These are phyloP conservation scores for Hylaeus volcanicus DNA, from an alignment of 1,140 invertebrate species.

Conservation along the genomic window DNA sequence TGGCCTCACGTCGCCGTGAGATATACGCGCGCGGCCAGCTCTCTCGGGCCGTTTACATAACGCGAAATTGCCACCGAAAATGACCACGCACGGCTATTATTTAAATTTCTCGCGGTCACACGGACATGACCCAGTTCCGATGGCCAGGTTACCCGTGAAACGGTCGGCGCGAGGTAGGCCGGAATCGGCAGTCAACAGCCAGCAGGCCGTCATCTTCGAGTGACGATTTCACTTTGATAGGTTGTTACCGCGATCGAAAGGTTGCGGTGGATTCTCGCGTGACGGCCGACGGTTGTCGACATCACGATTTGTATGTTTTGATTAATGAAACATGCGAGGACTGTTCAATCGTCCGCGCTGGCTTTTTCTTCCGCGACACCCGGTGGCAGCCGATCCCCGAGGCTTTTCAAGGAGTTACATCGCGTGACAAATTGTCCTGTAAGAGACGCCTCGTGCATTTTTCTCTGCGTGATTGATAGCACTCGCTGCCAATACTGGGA, in stretches of 20 bases:
- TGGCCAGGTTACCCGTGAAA: not conserved
- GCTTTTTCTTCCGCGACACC: not conserved
- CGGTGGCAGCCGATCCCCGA: not conserved
- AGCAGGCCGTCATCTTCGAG: conserved; percentile 17
- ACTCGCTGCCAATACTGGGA: not conserved
- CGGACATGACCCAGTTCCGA: conserved; percentile 49
- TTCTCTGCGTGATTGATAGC: conserved; percentile 8
- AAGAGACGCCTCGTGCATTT: not conserved
- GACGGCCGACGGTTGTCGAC: not conserved
- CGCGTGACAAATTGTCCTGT: conserved; percentile 5
- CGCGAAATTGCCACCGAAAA: conserved; percentile 68
- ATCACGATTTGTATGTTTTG: conserved; percentile 18
- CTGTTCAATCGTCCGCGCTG: not conserved
- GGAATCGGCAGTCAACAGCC: conserved; percentile 19
- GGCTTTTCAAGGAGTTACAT: not conserved
- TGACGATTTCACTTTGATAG: conserved; percentile 34
- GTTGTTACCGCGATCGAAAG: not conserved
- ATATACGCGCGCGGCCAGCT: conserved; percentile 53
- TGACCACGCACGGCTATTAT: conserved; percentile 67
- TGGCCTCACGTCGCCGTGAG: conserved; percentile 38
- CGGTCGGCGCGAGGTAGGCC: conserved; percentile 6
- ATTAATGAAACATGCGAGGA: conserved; percentile 30
- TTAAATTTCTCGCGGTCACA: conserved; percentile 67
- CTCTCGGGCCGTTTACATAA: conserved; percentile 65
- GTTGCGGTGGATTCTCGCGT: conserved; percentile 20